Evolutionary conservation across 2,113 vertebrate species (phyloP).

Genomic region (Syngnathus typhle): DNA sequence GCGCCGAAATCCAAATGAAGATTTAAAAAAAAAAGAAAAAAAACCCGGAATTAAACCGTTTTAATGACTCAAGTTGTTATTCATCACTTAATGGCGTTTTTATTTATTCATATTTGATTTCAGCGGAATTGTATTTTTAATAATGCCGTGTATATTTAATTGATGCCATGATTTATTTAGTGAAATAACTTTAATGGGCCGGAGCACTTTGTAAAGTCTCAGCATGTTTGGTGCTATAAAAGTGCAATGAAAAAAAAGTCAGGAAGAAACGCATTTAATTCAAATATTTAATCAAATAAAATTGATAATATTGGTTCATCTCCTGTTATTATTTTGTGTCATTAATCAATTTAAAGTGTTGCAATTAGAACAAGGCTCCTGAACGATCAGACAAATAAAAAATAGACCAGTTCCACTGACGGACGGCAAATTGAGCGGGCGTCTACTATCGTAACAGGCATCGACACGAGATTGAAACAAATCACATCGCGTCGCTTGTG

Average conservation of each 20-base stretch:
- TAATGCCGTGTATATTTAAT: neutral
- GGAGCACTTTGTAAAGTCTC: neutral
- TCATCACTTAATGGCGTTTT: neutral
- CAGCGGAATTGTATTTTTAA: neutral
- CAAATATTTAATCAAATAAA: too few species aligned
- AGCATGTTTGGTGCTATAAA: neutral
- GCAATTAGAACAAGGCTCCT: too few species aligned
- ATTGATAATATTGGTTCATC: too few species aligned
- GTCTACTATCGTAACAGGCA: neutral
- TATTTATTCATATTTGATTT: neutral
- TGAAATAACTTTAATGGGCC: neutral
- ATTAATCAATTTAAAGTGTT: too few species aligned
- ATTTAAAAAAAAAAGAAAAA: too few species aligned
- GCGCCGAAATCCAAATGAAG: constrained; percentile 2
- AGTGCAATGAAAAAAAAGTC: too few species aligned
- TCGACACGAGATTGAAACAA: neutral
- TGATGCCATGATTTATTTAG: neutral
- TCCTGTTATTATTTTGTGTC: too few species aligned
- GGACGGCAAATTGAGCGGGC: neutral
- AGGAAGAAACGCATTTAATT: too few species aligned
- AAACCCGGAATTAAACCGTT: neutral
- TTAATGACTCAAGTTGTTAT: neutral
- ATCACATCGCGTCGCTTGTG: constrained; percentile 18
- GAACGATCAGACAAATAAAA: too few species aligned
- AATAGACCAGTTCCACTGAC: neutral